These are phyloP conservation scores for Balearica regulorum DNA, from an alignment of 2,797 vertebrate genomes.

Conservation along the genomic window DNA sequence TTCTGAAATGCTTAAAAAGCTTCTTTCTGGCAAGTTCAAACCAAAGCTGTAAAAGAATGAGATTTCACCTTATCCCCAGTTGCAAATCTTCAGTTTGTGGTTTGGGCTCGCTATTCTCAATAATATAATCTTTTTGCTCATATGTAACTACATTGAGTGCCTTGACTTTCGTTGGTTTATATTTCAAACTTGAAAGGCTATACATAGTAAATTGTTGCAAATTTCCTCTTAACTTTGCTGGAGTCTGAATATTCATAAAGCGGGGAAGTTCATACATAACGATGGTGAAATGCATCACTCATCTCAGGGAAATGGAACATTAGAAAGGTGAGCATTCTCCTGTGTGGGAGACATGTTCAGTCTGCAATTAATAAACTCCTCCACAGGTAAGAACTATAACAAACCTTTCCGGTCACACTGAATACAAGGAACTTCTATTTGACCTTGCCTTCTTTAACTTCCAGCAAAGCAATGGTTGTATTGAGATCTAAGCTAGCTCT, in stretches of 20 bases:
- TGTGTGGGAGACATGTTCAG: not conserved
- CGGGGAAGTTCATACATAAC: not conserved
- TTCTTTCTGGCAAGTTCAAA: constrained; percentile 59
- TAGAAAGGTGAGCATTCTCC: not conserved
- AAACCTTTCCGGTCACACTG: not conserved
- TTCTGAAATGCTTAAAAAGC: constrained; percentile 70
- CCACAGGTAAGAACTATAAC: not conserved
- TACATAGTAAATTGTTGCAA: not conserved
- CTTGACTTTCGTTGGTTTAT: not conserved
- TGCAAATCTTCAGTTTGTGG: not conserved
- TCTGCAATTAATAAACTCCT: not conserved
- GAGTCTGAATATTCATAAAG: not conserved
- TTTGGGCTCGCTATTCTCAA: not conserved
- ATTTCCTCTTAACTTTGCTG: not conserved
- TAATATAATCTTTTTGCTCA: not conserved
- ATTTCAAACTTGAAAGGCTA: not conserved
- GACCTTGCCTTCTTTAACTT: not conserved
- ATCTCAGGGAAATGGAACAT: not conserved
- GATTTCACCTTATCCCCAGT: not conserved
- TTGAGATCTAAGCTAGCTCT: not conserved
- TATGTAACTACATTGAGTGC: not conserved
- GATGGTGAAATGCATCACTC: not conserved
- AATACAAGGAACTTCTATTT: not conserved
- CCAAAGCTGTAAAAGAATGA: constrained; percentile 59
- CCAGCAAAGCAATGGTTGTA: not conserved